Base-by-base conservation (phyloP, 2,888 invertebrate genomes). In the Zygogramma bicolorata region DNA sequence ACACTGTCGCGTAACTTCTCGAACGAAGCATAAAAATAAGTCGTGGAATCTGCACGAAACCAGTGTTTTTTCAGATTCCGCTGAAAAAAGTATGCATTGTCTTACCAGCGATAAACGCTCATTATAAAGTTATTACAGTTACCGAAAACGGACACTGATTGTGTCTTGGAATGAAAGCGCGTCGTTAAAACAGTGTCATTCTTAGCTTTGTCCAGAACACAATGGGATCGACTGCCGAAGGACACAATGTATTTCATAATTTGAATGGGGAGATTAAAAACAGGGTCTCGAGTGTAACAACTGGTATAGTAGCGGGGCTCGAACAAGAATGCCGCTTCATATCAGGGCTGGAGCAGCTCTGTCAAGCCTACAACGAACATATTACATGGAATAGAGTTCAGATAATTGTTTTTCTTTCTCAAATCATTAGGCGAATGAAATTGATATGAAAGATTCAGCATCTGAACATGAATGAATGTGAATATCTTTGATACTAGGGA, bases 181-280 rank as follows among this genome's bases (percentile, higher is more conserved):
- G 69, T 71, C 68, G 63, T 61, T 46, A 71, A 75, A 73, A 70
- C 61, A 68, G 20, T 62, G 62, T 62, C 67, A 70, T 75, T 71
- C 71, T 73, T 74, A 61, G 71, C 68, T 73, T 76, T 71, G 74
- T 76, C 74, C 74, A 61, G 66, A 70, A 71, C 38, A 78, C 76
- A 79, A 79, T 77, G 68, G 70, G 68, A 76, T 71, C 70, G 74
- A 75, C 74, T 75, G 71, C 66, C 72, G 62, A 49, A 60, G 70
- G 77, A 78, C 78, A 84, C 83, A 83, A 84, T 84, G 77, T 80
- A 80, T 81, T 82, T 82, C 82, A 81, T 83, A 84, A 84, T 84
- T 83, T 84, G 81, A 85, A 85, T 84, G 79, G 82, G 83, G 82
- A 83, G 84, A 84, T 84, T 85, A 84, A 83, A 84, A 84, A 82